Conservation (phyloP, 2,797 vertebrate species). For the Aeoliscus strigatus region DNA sequence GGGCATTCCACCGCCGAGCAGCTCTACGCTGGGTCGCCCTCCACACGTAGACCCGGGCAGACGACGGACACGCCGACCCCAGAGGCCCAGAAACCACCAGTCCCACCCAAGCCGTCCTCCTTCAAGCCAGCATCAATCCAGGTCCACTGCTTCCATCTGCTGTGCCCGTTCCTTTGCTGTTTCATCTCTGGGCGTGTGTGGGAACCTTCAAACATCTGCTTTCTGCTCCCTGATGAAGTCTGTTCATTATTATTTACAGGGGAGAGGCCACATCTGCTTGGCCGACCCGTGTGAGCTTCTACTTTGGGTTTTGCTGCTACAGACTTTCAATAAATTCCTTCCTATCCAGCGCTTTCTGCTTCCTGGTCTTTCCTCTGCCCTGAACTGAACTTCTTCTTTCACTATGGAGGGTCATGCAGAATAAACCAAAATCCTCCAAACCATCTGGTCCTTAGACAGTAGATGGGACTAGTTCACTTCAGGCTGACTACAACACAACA, state of each 20-base stretch:
- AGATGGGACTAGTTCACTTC: too few species aligned
- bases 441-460: too few species aligned
- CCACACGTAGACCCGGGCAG: conserved; percentile 17
- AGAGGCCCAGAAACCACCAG: conserved; percentile 68
- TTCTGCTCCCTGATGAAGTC: conserved; percentile 60
- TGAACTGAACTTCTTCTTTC: conserved; percentile 37
- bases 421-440: too few species aligned
- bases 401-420: too few species aligned
- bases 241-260: conserved; percentile 18
- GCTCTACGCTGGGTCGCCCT: conserved; percentile 26
- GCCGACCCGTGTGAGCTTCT: too few species aligned
- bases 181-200: conserved; percentile 43
- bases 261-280: conserved; percentile 64
- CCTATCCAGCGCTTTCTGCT: too few species aligned
- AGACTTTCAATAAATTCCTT: too few species aligned
- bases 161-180: conserved; percentile 38
- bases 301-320: too few species aligned
- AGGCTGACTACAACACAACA: conserved; percentile 25
- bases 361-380: too few species aligned
- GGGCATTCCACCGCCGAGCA: conserved; percentile 55
- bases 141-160: conserved; percentile 71
- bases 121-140: conserved; percentile 54
- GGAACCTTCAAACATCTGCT: conserved; percentile 55
- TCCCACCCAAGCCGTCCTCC: conserved; percentile 79
- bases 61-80: conserved; percentile 3